phyloP scores from a whole-genome alignment of 2,888 invertebrate genomes.

The Heteromyza rotundicornis region DNA sequence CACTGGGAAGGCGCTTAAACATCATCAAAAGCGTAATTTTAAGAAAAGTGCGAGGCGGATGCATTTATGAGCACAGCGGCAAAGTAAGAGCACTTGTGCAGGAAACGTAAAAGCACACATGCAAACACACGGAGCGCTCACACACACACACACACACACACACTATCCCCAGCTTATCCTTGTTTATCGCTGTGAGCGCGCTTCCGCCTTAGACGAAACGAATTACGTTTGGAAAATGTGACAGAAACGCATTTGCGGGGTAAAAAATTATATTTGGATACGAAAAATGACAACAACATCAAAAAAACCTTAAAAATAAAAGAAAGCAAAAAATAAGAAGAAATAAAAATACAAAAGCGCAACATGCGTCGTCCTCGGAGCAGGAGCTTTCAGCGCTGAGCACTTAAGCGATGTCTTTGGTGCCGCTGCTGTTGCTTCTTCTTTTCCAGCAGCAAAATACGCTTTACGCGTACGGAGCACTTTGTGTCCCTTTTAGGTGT shows the following conservation, averaged over 20 bases:
- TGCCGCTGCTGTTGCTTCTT: not conserved
- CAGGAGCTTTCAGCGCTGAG: not conserved
- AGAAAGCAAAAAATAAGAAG: too few species aligned
- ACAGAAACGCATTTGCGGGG: not conserved
- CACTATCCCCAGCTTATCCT: not conserved
- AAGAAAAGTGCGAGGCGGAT: not conserved
- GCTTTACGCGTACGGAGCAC: too few species aligned
- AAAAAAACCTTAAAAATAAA: too few species aligned
- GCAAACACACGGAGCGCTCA: not conserved
- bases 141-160: not conserved
- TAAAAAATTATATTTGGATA: not conserved
- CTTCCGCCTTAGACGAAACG: not conserved
- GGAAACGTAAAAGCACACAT: not conserved
- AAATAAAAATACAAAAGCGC: not conserved
- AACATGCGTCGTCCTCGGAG: not conserved
- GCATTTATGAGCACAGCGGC: not conserved
- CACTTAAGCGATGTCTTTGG: not conserved
- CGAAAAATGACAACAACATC: too few species aligned
- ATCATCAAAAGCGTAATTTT: too few species aligned
- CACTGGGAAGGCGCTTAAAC: too few species aligned
- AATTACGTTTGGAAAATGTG: not conserved
- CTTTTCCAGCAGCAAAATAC: not conserved
- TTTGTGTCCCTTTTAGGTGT: not conserved
- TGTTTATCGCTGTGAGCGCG: too few species aligned
- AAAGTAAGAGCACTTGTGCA: constrained; percentile 2